Conservation (phyloP, 2,888 invertebrate species). For the Ecliptopera silaceata region DNA sequence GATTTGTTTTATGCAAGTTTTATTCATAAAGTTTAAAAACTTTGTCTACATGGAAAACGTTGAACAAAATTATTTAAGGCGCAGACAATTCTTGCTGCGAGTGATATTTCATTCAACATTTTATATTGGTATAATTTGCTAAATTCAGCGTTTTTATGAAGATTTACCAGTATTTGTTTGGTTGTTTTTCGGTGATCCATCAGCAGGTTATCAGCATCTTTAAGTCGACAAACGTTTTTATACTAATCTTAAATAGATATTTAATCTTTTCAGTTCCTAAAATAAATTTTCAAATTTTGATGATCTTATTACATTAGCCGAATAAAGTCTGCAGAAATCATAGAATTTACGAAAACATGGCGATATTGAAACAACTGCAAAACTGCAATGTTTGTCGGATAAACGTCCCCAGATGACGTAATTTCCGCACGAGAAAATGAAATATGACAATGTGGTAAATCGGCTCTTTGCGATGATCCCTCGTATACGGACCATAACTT, state of each 20-base stretch:
- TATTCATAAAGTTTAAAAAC: conserved; percentile 23
- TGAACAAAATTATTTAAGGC: too few species aligned
- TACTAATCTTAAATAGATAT: too few species aligned
- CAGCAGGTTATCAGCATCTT: too few species aligned
- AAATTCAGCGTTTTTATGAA: too few species aligned
- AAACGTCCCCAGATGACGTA: conserved; percentile 68
- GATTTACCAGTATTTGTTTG: too few species aligned
- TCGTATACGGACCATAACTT: conserved; percentile 79
- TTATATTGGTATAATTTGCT: too few species aligned
- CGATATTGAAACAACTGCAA: conserved; percentile 31
- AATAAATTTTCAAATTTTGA: background rate
- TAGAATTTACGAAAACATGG: conserved; percentile 8
- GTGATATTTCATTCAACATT: too few species aligned
- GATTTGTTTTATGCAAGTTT: conserved; percentile 26
- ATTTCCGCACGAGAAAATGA: conserved; percentile 75
- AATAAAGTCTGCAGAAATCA: conserved; percentile 2
- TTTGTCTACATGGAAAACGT: background rate
- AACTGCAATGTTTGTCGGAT: conserved; percentile 47
- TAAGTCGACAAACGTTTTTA: too few species aligned
- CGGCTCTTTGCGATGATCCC: conserved; percentile 74
- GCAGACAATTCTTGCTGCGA: background rate
- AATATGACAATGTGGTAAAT: conserved; percentile 76
- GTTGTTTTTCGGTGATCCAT: too few species aligned
- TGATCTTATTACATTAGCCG: background rate
- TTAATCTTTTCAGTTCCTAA: background rate